phyloP scores from a whole-genome alignment of 2,797 vertebrate species.

The Prionace glauca region DNA sequence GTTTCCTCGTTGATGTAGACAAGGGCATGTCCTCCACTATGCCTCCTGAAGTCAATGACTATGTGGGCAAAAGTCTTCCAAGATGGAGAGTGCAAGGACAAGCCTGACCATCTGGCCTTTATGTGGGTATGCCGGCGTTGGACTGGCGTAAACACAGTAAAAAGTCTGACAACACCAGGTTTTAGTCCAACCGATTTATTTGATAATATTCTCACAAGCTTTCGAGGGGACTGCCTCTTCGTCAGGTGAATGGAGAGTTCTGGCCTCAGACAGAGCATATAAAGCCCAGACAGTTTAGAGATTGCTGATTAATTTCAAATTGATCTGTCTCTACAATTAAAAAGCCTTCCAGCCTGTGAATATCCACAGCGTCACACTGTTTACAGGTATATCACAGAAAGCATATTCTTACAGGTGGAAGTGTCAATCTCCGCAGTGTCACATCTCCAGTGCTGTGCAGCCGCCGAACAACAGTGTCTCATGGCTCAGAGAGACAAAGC shows the following conservation, averaged over 20 bases:
- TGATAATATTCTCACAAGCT: too few species aligned
- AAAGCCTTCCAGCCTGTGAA: neutral
- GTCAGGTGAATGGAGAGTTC: too few species aligned
- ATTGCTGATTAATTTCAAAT: neutral
- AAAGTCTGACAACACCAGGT: too few species aligned
- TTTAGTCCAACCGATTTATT: too few species aligned
- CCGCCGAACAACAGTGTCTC: neutral
- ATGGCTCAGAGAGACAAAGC: neutral
- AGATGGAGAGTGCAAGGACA: neutral
- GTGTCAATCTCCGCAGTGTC: neutral
- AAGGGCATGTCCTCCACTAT: too few species aligned
- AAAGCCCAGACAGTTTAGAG: too few species aligned
- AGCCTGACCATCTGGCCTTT: neutral
- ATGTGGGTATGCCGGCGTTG: too few species aligned
- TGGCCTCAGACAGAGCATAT: too few species aligned
- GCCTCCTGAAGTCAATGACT: too few species aligned
- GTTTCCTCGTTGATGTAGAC: too few species aligned
- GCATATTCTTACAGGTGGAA: neutral
- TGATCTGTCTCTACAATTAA: neutral
- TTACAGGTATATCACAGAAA: neutral
- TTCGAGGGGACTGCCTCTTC: too few species aligned
- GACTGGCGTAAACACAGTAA: too few species aligned
- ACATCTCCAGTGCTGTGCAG: neutral
- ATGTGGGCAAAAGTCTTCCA: neutral
- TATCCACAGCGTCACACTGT: neutral